Conservation (phyloP, 2,797 vertebrate species). For the Parauchenoglanis ngamensis region DNA sequence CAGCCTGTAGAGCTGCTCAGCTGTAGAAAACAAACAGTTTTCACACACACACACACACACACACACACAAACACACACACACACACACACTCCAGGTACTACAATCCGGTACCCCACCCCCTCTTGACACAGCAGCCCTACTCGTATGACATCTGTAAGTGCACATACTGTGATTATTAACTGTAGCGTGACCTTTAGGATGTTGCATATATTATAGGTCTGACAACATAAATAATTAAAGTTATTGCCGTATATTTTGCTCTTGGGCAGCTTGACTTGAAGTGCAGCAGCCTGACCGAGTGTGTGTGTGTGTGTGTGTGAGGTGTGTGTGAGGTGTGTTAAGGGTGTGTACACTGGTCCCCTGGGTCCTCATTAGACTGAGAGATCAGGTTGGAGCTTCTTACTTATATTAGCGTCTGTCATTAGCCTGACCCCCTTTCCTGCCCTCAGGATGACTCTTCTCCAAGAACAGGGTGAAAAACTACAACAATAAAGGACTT, state of each 20-base stretch:
- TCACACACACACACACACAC: too few species aligned
- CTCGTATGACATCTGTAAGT: background rate
- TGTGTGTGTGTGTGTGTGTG: background rate
- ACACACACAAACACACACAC: too few species aligned
- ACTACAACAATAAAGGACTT: background rate
- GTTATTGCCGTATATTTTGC: background rate
- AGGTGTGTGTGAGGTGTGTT: background rate
- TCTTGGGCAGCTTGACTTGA: background rate
- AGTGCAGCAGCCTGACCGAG: background rate
- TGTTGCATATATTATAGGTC: background rate
- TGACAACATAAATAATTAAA: too few species aligned
- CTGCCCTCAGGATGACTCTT: slow-evolving; percentile 15
- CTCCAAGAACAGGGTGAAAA: background rate
- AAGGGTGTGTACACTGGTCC: background rate
- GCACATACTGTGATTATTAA: background rate
- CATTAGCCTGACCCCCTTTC: slow-evolving; percentile 40
- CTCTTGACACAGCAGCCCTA: background rate
- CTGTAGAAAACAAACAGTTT: background rate
- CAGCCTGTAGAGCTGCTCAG: background rate
- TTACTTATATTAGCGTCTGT: slow-evolving; percentile 40
- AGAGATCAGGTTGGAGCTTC: background rate
- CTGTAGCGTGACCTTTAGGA: too few species aligned
- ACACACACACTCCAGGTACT: too few species aligned
- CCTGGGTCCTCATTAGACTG: slow-evolving; percentile 1
- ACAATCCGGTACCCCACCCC: background rate